These are phyloP conservation scores for Acomys russatus DNA, from an alignment of 2,797 vertebrate species.

Conservation along the genomic window DNA sequence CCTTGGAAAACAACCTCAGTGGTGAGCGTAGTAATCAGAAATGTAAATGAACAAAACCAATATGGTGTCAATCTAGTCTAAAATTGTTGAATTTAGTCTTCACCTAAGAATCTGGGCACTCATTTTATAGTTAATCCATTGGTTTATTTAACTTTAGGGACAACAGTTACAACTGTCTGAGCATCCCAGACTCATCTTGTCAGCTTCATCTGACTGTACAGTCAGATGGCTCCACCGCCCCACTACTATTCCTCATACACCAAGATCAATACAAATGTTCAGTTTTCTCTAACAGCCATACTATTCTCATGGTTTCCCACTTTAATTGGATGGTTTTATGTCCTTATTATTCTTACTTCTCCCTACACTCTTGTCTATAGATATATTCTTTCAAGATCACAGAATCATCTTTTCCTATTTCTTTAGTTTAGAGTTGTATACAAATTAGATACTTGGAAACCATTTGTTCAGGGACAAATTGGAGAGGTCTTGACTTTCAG, in stretches of 20 bases:
- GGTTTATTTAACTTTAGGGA: not conserved
- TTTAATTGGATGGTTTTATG: not conserved
- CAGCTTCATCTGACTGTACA: not conserved
- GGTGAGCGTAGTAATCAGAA: not conserved
- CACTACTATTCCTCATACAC: not conserved
- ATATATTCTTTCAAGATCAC: not conserved
- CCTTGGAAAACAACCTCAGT: constrained; percentile 70
- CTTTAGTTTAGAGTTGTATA: not conserved
- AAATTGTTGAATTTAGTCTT: not conserved
- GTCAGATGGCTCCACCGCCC: not conserved
- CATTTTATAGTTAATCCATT: not conserved
- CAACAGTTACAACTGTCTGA: not conserved
- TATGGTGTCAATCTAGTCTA: not conserved
- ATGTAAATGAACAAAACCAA: not conserved
- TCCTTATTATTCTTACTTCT: not conserved
- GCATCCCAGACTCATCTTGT: not conserved
- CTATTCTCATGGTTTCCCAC: not conserved
- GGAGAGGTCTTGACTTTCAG: constrained; percentile 11
- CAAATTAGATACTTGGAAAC: not conserved
- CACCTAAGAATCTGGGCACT: not conserved
- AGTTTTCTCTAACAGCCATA: not conserved
- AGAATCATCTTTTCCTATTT: not conserved
- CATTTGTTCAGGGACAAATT: constrained; percentile 2
- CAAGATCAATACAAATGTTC: not conserved
- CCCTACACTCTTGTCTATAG: not conserved